A percentile compares a stretch with the other conserved stretches of the same genome.
Conservation (phyloP, 2,797 vertebrate genomes). For the Uromys caudimaculatus region DNA sequence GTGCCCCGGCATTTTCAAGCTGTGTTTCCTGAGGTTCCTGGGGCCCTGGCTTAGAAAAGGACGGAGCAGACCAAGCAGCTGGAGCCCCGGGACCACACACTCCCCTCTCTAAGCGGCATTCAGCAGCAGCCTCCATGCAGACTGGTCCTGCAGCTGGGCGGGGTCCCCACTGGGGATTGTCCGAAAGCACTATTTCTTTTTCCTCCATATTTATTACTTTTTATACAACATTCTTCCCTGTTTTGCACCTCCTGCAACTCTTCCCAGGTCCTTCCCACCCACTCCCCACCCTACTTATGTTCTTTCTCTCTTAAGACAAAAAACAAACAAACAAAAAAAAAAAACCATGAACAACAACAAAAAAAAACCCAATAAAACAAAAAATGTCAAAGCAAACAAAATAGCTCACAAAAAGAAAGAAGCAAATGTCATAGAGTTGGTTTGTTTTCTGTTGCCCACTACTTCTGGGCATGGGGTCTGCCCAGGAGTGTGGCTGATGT, state of each 20-base stretch:
- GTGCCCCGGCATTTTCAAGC: background rate
- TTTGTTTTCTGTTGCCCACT: background rate
- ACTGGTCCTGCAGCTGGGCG: background rate
- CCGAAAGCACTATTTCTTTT: conserved; percentile 51
- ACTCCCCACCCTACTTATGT: background rate
- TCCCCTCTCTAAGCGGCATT: background rate
- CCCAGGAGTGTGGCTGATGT: background rate
- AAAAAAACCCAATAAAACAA: background rate
- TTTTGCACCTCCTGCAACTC: background rate
- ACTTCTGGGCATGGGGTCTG: background rate
- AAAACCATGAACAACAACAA: background rate
- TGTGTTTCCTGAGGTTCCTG: background rate
- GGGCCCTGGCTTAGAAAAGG: background rate
- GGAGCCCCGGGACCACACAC: background rate
- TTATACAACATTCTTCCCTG: background rate
- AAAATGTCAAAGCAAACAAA: background rate
- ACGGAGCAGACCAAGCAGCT: background rate
- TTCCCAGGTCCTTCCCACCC: background rate
- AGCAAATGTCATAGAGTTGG: background rate
- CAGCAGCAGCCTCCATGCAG: background rate
- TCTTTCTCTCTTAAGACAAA: background rate
- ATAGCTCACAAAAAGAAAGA: background rate
- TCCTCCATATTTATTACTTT: background rate
- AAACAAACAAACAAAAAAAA: background rate
- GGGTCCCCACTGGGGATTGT: background rate